Evolutionary conservation across 2,797 vertebrate genomes (phyloP).

Genomic region (Acrossocheilus fasciatus): DNA sequence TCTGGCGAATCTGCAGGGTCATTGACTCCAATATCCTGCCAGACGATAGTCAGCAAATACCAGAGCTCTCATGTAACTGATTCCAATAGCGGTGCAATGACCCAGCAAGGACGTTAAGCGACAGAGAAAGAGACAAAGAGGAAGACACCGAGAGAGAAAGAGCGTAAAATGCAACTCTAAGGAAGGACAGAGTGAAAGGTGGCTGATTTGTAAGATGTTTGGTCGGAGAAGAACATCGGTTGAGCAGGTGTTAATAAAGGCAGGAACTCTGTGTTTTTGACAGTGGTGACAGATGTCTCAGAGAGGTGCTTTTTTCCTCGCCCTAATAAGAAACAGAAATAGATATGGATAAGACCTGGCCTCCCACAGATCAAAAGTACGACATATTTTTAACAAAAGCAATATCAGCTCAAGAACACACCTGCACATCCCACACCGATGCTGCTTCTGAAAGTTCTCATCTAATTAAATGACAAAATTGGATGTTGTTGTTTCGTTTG

Average conservation of each 20-base stretch:
- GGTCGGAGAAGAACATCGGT: conserved; percentile 10
- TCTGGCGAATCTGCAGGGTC: conserved; percentile 47
- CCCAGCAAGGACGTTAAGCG: conserved; percentile 55
- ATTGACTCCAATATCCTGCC: conserved; percentile 50
- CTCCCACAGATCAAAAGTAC: conserved; percentile 5
- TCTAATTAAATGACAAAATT: conserved; percentile 4
- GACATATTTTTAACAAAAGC: conserved; percentile 27
- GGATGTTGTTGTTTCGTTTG: neutral
- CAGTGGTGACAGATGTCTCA: conserved; percentile 37
- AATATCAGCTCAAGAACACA: neutral
- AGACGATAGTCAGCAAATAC: conserved; percentile 64
- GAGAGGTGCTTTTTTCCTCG: conserved; percentile 25
- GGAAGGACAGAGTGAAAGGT: neutral
- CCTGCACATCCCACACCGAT: neutral
- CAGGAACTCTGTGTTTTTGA: conserved; percentile 32
- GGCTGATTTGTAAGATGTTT: conserved; percentile 29
- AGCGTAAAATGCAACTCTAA: neutral
- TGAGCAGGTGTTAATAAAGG: conserved; percentile 31
- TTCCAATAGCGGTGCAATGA: conserved; percentile 59
- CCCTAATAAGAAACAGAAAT: conserved; percentile 45
- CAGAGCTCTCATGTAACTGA: conserved; percentile 62
- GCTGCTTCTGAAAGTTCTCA: neutral
- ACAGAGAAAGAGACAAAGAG: conserved; percentile 16
- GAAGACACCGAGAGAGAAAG: neutral
- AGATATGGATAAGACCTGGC: conserved; percentile 7